Evolutionary conservation across 2,113 vertebrate genomes (phyloP).

Genomic region (Anser cygnoides): DNA sequence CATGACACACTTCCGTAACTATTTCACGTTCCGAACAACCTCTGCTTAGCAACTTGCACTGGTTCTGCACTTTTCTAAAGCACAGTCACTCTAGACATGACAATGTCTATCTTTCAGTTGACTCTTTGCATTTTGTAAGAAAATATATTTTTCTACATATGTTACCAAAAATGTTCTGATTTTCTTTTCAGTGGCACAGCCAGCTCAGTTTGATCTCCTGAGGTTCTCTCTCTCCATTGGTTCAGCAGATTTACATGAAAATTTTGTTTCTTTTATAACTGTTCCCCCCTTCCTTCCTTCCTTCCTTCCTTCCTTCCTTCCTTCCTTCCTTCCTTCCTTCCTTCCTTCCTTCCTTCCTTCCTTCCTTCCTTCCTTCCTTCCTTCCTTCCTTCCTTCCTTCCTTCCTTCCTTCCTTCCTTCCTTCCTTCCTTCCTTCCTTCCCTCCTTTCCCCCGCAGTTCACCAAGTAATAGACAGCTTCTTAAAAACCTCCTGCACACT

Average conservation of each 20-base stretch:
- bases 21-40: not conserved
- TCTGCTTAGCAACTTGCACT: not conserved
- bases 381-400: too few species aligned
- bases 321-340: too few species aligned
- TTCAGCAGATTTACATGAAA: slow-evolving; percentile 9
- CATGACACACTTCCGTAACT: not conserved
- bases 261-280: not conserved
- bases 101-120: not conserved
- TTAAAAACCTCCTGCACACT: not conserved
- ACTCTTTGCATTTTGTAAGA: not conserved
- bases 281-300: not conserved
- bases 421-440: not conserved
- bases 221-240: not conserved
- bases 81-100: not conserved
- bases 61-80: not conserved
- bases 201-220: slow-evolving; percentile 3
- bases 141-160: not conserved
- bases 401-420: not conserved
- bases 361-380: too few species aligned
- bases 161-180: not conserved
- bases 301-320: too few species aligned
- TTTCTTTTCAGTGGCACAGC: not conserved
- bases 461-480: not conserved
- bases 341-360: too few species aligned
- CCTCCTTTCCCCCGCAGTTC: not conserved